Conservation (phyloP, 2,888 invertebrate species). For the Monoplex corrugatus region DNA sequence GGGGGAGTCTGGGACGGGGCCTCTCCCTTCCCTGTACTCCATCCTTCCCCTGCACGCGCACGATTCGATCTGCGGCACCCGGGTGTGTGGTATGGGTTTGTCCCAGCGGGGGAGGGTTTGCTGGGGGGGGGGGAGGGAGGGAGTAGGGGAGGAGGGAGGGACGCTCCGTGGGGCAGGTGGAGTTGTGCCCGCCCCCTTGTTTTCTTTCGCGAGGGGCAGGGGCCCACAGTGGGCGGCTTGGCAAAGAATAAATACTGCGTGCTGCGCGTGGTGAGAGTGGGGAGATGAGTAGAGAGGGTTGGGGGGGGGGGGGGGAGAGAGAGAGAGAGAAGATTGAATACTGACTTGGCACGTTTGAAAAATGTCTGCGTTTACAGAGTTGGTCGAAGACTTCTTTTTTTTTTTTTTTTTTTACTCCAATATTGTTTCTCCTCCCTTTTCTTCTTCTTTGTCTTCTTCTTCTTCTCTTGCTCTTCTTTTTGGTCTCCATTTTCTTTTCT, state of each 20-base stretch:
- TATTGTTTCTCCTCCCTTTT: too few relatives aligned
- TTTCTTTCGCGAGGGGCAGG: too few relatives aligned
- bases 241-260: too few relatives aligned
- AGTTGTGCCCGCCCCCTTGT: too few relatives aligned
- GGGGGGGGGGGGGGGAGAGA: not conserved
- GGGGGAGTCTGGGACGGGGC: not conserved
- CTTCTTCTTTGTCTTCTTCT: not conserved
- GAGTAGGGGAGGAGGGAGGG: not conserved
- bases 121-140: not conserved
- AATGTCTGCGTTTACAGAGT: too few relatives aligned
- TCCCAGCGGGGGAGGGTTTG: not conserved
- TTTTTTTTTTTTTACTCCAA: too few relatives aligned
- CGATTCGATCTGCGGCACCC: slow-evolving; percentile 32
- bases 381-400: too few relatives aligned
- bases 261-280: not conserved
- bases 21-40: too few relatives aligned
- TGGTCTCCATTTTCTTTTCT: not conserved
- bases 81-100: not conserved
- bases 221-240: too few relatives aligned
- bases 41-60: slow-evolving; percentile 40
- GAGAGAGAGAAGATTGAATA: too few relatives aligned
- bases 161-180: not conserved
- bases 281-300: not conserved
- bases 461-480: not conserved
- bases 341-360: too few relatives aligned